phyloP scores from a whole-genome alignment of 2,797 vertebrate genomes.

The Leuciscus waleckii region DNA sequence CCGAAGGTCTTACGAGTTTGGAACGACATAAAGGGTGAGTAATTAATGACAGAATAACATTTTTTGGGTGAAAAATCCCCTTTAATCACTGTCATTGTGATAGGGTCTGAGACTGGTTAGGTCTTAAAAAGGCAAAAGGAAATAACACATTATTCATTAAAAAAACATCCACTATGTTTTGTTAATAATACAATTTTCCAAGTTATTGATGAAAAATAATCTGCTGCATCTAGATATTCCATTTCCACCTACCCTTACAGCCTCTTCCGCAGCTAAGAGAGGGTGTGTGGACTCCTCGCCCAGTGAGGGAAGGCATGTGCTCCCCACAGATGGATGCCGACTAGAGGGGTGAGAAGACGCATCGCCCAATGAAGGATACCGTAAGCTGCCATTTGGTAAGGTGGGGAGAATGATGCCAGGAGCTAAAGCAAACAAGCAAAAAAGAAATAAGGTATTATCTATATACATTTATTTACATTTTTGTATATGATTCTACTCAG shows the following conservation, averaged over 20 bases:
- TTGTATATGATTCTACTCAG: neutral
- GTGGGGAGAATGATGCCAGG: conserved; percentile 87
- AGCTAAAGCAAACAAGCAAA: conserved; percentile 69
- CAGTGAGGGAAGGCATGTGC: conserved; percentile 91
- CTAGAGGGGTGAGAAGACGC: conserved; percentile 93
- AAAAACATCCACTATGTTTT: neutral
- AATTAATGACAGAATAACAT: too few relatives aligned
- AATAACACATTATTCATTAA: too few relatives aligned
- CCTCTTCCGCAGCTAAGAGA: conserved; percentile 90
- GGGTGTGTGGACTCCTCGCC: conserved; percentile 97
- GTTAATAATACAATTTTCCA: neutral
- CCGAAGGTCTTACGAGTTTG: too few relatives aligned
- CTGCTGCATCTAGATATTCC: neutral
- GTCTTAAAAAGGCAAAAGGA: too few relatives aligned
- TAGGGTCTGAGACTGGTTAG: neutral
- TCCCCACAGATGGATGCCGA: conserved; percentile 94
- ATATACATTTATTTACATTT: too few relatives aligned
- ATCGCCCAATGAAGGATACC: conserved; percentile 93
- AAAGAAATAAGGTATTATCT: too few relatives aligned
- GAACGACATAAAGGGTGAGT: too few relatives aligned
- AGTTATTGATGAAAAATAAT: neutral
- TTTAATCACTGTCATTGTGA: neutral
- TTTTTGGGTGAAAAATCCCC: too few relatives aligned
- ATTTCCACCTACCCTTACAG: conserved; percentile 73
- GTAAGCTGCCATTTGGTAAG: conserved; percentile 91